Percentiles rank a stretch among this genome's conserved stretches.
These are phyloP conservation scores for Zaprionus kolodkinae DNA, from an alignment of 1,140 invertebrate genomes.

Conservation along the genomic window DNA sequence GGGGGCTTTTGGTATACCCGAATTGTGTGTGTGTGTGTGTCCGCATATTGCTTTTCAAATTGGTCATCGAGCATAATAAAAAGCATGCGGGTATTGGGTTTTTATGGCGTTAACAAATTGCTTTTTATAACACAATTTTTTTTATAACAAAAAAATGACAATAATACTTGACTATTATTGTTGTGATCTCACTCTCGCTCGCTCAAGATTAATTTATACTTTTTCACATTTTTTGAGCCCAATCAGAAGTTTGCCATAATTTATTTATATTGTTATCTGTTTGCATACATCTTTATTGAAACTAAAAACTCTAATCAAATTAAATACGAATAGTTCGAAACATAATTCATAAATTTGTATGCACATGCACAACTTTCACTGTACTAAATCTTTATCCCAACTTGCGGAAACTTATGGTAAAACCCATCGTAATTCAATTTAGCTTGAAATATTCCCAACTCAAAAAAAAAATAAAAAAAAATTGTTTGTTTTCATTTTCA, in stretches of 20 bases:
- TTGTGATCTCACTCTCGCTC: slow-evolving; percentile 2
- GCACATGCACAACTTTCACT: neutral
- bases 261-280: too few species aligned
- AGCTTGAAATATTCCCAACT: neutral
- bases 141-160: slow-evolving; percentile 33
- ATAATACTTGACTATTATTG: slow-evolving; percentile 63
- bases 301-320: neutral
- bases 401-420: slow-evolving; percentile 11
- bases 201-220: slow-evolving; percentile 28
- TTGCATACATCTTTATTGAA: neutral
- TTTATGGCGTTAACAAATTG: slow-evolving; percentile 81
- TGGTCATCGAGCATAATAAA: slow-evolving; percentile 76
- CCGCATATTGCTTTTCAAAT: slow-evolving; percentile 76
- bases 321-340: neutral
- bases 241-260: too few species aligned
- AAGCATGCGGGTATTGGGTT: slow-evolving; percentile 52
- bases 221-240: neutral
- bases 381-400: slow-evolving; percentile 17
- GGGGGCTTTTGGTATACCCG: slow-evolving; percentile 2
- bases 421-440: slow-evolving; percentile 25
- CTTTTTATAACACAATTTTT: slow-evolving; percentile 79
- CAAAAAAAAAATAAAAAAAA: slow-evolving; percentile 4
- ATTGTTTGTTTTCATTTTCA: slow-evolving; percentile 8
- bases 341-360: neutral
- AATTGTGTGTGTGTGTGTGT: slow-evolving; percentile 10